Base-by-base conservation (phyloP, 2,888 invertebrate genomes). In the Lingula anatina region DNA sequence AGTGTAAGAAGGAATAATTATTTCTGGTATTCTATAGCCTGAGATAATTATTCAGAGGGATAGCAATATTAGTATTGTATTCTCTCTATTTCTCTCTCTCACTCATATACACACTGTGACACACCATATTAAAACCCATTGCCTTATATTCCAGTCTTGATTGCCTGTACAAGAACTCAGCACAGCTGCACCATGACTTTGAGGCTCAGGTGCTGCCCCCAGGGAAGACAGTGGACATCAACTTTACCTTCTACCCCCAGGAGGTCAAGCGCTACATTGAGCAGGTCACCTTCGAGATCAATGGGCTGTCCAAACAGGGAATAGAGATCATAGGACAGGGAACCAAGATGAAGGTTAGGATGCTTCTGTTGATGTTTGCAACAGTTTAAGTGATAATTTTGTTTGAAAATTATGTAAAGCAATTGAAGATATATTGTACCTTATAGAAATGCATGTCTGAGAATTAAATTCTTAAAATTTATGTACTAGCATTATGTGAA, bases 251-350 rank as follows among this genome's bases (percentile, higher is more conserved):
- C 59, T 68, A 65, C 44, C 75, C 75, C 3, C 57, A 69, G 26
- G 68, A 68, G 46, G 64, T 70, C 20, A 62, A 57, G 37, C 66
- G 66, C 46, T 76, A 76, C 57, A 60, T 64, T 20, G 75, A 76
- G 49, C 54, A 46, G 5, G 60, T 77, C n/a, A 61, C 61, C 18
- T 77, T 77, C 63, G 74, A 76, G 56, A 64, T 77, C 49, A 76
- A 77, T 56, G 76, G 76, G 25, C 62, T 76, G 7, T 71, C 73
- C 2, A 67, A 62, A 49, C 70, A 73, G 45, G 65, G 57, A 23
- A 64, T 77, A 5, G 65, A 71, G 41, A 60, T 77, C 41, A 42
- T 52, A 46, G 77, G 76, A 24, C 59, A 56, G 23, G 76, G 76
- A 15, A 67, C 70, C 36, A 75, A 76, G 46, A 67, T 76, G 68